Evolutionary conservation across 1,140 invertebrate species (phyloP).

Genomic region (Muscidifurax raptorellus): DNA sequence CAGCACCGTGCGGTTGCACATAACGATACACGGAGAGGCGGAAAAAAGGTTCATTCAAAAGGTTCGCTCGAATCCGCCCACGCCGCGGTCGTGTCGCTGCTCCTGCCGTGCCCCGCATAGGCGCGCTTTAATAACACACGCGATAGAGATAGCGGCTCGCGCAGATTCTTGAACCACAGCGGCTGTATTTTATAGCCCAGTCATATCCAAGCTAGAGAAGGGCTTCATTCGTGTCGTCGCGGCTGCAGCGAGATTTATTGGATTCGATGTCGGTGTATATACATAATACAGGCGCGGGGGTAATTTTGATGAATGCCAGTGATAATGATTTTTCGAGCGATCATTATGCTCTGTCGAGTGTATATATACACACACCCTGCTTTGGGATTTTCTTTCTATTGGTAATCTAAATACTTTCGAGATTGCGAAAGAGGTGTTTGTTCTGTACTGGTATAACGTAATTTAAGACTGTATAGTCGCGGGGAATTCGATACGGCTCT

Average conservation of each 20-base stretch:
- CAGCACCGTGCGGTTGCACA: background rate
- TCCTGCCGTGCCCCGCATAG: background rate
- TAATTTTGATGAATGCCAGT: background rate
- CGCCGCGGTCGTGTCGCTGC: background rate
- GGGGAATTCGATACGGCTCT: background rate
- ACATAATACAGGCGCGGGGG: background rate
- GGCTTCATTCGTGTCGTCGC: background rate
- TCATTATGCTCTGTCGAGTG: background rate
- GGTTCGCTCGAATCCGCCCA: conserved; percentile 32
- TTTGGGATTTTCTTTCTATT: background rate
- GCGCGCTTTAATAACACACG: conserved; percentile 21
- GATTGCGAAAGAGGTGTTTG: background rate
- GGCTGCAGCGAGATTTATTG: background rate
- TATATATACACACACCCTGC: background rate
- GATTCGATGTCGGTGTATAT: background rate
- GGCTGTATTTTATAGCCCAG: background rate
- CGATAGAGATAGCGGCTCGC: background rate
- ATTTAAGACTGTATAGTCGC: background rate
- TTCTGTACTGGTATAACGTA: background rate
- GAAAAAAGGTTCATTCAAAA: conserved; percentile 19
- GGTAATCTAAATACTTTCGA: background rate
- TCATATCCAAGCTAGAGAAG: background rate
- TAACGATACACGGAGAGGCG: background rate
- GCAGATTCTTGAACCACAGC: conserved; percentile 8
- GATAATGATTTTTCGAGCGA: background rate